Base-by-base conservation (phyloP, 2,797 vertebrate species). In the Platyrinchus mystaceus region DNA sequence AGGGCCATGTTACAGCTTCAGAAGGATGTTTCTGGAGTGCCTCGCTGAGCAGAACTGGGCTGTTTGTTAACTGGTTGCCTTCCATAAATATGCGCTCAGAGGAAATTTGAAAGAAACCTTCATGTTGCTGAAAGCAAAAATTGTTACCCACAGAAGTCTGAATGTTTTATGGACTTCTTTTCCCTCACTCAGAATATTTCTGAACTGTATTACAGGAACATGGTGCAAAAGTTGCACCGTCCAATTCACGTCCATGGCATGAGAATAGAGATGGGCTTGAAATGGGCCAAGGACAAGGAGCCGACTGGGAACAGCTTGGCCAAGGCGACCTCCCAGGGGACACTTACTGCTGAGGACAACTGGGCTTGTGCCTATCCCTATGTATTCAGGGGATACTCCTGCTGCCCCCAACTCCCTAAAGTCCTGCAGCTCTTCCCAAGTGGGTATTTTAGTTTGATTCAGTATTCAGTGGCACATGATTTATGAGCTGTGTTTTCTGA, bases 401-500 rank as follows among this genome's bases (percentile, higher is more conserved):
- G 28, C 66, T 89, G 26, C 24, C 19, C n/a, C 43, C 24, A 62
- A 46, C 23, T 56, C 47, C 39, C 5, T 43, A 14, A 59, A 83
- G 53, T 70, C 46, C n/a, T 85, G 52, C 32, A 76, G 60, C n/a
- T 92, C 46, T 41, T n/a, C 88, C 47, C 52, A 58, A n/a, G 27
- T 2, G 44, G 10, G 15, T 78, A 43, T 62, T 85, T 66, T 14
- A 30, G 55, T 88, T 84, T 59, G 80, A 59, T 66, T 93, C 47
- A 41, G 27, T 79, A 8, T 63, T 74, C 84, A 84, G 77, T 81
- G 93, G 80, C 93, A 91, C 43, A 55, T 87, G 85, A 89, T 79
- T 82, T 79, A 88, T 73, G 89, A 90, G 74, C 77, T 73, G 63
- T 78, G 60, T 59, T 84, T 21, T 43, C 59, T 95, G 93, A 82